Percentiles rank a stretch among this genome's conserved stretches.
Evolutionary conservation across 2,888 invertebrate species (phyloP).

Genomic region (Polyommatus iphigenia): DNA sequence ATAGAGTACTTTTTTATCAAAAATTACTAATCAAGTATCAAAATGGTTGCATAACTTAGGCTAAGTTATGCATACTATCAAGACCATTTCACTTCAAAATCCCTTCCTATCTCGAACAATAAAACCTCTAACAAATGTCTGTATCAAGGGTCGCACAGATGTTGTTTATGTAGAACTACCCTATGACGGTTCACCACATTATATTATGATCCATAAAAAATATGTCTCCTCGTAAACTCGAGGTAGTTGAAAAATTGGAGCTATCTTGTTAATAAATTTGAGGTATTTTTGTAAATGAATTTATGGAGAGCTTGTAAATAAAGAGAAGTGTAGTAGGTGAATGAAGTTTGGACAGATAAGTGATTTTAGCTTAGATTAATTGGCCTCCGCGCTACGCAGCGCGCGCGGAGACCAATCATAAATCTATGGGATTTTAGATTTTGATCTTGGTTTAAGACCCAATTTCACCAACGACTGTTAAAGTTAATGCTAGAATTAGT

Average conservation of each 20-base stretch:
- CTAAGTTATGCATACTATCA: neutral
- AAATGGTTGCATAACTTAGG: neutral
- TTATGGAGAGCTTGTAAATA: no score
- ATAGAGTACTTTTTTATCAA: neutral
- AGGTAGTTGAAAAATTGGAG: neutral
- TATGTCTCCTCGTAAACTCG: slow-evolving; percentile 14
- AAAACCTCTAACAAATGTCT: slow-evolving; percentile 25
- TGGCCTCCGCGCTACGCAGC: no score
- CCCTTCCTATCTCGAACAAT: neutral
- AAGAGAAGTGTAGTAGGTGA: no score
- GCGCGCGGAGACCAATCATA: no score
- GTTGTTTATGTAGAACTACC: slow-evolving; percentile 64
- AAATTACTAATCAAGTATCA: neutral
- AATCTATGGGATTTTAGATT: no score
- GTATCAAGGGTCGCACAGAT: slow-evolving; percentile 62
- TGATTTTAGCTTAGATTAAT: no score
- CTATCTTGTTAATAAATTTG: slow-evolving; percentile 3
- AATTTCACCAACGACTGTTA: no score
- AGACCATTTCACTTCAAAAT: neutral
- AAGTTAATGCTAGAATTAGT: no score
- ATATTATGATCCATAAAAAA: slow-evolving; percentile 26
- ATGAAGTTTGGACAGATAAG: no score
- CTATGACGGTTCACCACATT: slow-evolving; percentile 3
- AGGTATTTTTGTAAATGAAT: neutral
- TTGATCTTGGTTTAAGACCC: no score